phyloP scores from a whole-genome alignment of 2,797 vertebrate genomes.

The Prionace glauca region DNA sequence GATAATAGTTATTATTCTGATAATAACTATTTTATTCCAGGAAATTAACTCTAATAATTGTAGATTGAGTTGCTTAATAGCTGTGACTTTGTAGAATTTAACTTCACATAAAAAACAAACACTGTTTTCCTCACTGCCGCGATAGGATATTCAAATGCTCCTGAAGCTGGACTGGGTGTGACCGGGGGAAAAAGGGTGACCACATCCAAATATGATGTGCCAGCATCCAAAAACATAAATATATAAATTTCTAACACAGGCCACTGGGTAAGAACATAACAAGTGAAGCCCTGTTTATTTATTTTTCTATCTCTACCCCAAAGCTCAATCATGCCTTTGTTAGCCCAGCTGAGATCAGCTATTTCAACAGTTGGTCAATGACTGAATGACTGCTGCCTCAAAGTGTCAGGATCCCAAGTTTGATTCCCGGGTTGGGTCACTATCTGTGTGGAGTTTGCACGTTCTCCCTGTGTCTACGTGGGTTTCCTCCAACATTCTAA shows the following conservation, averaged over 20 bases:
- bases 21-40: neutral
- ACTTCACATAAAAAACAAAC: neutral
- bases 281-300: neutral
- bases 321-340: neutral
- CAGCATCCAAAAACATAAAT: neutral
- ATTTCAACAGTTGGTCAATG: neutral
- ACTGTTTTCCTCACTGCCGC: neutral
- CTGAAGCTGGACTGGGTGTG: neutral
- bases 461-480: no score
- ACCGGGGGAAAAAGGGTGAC: neutral
- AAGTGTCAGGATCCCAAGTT: no score
- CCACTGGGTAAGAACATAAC: neutral
- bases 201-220: neutral
- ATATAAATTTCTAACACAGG: neutral
- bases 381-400: neutral
- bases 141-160: neutral
- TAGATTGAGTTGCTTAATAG: neutral
- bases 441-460: no score
- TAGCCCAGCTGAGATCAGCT: neutral
- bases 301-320: neutral
- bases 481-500: no score
- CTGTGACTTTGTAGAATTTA: neutral
- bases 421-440: no score
- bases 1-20: no score
- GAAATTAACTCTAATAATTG: neutral